Evolutionary conservation across 2,797 vertebrate species (phyloP).

Genomic region (Schizothorax lantsangensis): DNA sequence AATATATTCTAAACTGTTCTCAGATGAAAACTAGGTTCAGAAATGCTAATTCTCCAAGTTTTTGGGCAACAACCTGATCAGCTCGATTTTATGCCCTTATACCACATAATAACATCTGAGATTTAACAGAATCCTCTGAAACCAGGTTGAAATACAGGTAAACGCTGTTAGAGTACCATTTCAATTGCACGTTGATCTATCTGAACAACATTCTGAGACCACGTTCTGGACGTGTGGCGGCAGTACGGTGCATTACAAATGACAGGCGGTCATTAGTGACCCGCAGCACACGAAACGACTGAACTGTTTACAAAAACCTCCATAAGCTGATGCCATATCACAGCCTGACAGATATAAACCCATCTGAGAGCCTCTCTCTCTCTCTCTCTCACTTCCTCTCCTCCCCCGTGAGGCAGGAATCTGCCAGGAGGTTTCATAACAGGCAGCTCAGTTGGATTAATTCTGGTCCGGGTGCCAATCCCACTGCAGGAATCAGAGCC

Average conservation of each 20-base stretch:
- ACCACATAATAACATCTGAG: neutral
- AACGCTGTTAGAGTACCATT: neutral
- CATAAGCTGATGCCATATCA: slow-evolving; percentile 56
- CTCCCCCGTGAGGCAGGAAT: slow-evolving; percentile 61
- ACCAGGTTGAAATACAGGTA: neutral
- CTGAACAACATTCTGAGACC: neutral
- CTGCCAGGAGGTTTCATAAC: slow-evolving; percentile 73
- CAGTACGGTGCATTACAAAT: neutral
- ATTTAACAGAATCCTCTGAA: neutral
- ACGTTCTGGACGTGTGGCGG: neutral
- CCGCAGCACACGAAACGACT: slow-evolving; percentile 32
- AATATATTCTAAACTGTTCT: neutral
- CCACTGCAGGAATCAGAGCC: slow-evolving; percentile 53
- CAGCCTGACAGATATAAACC: slow-evolving; percentile 47
- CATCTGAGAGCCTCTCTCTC: slow-evolving; percentile 52
- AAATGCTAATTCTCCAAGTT: neutral
- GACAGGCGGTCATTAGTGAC: slow-evolving; percentile 23
- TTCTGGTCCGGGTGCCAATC: slow-evolving; percentile 64
- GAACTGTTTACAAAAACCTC: slow-evolving; percentile 56
- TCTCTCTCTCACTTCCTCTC: slow-evolving; percentile 50
- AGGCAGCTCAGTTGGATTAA: slow-evolving; percentile 70
- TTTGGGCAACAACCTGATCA: neutral
- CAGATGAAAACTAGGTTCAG: neutral
- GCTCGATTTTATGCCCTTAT: neutral
- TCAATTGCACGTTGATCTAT: neutral